These are phyloP conservation scores for Tetragonula clypearis DNA, from an alignment of 1,140 invertebrate species.

Conservation along the genomic window DNA sequence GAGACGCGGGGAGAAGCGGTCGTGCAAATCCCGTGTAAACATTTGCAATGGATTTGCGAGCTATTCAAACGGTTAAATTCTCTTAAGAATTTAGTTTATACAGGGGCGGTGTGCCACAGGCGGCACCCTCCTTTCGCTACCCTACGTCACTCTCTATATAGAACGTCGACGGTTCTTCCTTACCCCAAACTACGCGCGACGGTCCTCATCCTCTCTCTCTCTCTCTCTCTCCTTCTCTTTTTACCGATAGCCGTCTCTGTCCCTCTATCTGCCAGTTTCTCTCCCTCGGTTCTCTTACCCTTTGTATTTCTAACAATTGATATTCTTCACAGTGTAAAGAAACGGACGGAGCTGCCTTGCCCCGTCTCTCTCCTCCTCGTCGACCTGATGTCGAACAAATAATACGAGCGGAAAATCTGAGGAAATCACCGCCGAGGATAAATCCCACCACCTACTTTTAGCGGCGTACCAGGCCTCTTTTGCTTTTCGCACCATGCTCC, in stretches of 20 bases:
- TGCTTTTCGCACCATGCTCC: slow-evolving; percentile 39
- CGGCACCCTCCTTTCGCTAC: slow-evolving; percentile 60
- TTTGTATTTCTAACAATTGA: slow-evolving; percentile 83
- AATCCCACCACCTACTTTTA: slow-evolving; percentile 54
- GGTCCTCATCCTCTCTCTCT: slow-evolving; percentile 35
- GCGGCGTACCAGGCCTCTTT: slow-evolving; percentile 35
- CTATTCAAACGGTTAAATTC: slow-evolving; percentile 83
- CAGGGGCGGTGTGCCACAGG: slow-evolving; percentile 75
- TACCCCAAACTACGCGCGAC: slow-evolving; percentile 63
- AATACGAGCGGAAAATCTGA: slow-evolving; percentile 76
- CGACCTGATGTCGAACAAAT: slow-evolving; percentile 79
- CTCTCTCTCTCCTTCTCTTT: slow-evolving; percentile 22
- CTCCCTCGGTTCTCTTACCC: slow-evolving; percentile 75
- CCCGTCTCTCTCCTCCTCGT: slow-evolving; percentile 18
- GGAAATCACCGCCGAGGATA: slow-evolving; percentile 73
- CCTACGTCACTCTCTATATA: slow-evolving; percentile 50
- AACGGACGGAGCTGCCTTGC: slow-evolving; percentile 71
- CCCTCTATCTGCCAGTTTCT: slow-evolving; percentile 56
- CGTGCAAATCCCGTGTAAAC: slow-evolving; percentile 81
- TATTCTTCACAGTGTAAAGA: slow-evolving; percentile 82
- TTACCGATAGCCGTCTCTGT: slow-evolving; percentile 33
- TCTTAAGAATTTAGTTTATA: slow-evolving; percentile 82
- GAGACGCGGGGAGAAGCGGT: slow-evolving; percentile 47
- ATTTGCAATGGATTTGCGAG: slow-evolving; percentile 82
- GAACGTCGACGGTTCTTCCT: slow-evolving; percentile 52